phyloP scores from a whole-genome alignment of 2,113 vertebrate species.

The Nanorana parkeri region DNA sequence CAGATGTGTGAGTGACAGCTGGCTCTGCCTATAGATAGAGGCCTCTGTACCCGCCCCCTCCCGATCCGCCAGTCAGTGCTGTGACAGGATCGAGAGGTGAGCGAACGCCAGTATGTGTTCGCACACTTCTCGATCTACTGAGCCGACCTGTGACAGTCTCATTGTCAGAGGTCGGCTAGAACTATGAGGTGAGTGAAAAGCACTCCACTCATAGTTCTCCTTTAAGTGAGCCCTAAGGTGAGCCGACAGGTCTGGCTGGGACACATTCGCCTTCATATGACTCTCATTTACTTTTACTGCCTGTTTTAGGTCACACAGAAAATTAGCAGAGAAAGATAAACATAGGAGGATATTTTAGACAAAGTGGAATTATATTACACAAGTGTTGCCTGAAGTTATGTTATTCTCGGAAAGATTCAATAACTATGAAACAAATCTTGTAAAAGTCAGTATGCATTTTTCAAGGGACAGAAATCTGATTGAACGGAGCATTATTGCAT shows the following conservation, averaged over 20 bases:
- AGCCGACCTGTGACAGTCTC: too few species aligned
- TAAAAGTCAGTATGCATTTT: not conserved
- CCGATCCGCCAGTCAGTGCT: too few species aligned
- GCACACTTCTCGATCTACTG: too few species aligned
- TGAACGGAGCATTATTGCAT: not conserved
- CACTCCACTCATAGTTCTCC: too few species aligned
- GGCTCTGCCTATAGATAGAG: too few species aligned
- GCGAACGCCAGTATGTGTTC: too few species aligned
- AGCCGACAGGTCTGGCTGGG: not conserved
- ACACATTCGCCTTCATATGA: slow-evolving; percentile 8
- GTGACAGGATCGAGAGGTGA: too few species aligned
- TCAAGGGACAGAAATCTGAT: not conserved
- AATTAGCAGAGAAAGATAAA: slow-evolving; percentile 27
- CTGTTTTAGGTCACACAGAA: slow-evolving; percentile 27
- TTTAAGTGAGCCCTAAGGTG: not conserved
- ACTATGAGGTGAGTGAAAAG: too few species aligned
- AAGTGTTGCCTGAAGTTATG: slow-evolving; percentile 21
- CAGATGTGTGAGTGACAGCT: too few species aligned
- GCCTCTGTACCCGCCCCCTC: too few species aligned
- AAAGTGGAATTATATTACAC: slow-evolving; percentile 12
- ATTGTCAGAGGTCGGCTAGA: too few species aligned
- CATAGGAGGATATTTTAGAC: not conserved
- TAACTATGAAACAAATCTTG: not conserved
- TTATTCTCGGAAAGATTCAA: not conserved
- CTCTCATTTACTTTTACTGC: not conserved